Percentiles rank a stretch among this genome's conserved stretches.
phyloP scores from a whole-genome alignment of 2,113 vertebrate species.

The human (Homo sapiens) region DNA sequence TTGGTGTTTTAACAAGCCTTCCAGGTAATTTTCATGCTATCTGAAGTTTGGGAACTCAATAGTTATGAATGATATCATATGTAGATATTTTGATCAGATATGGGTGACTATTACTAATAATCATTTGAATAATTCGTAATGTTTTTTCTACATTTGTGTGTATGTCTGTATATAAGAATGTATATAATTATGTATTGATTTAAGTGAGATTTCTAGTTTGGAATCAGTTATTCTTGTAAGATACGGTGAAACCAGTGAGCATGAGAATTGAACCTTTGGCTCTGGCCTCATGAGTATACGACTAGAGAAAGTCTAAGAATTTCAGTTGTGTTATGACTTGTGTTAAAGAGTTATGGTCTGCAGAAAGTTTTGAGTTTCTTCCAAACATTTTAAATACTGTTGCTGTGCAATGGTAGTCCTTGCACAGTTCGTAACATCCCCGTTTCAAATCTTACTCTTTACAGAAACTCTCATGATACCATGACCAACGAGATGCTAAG shows the following conservation, averaged over 20 bases:
- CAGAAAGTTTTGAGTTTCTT: not conserved
- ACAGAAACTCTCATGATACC: not conserved
- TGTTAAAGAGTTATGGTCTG: not conserved
- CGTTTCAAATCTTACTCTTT: not conserved
- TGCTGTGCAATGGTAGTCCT: not conserved
- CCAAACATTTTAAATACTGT: not conserved
- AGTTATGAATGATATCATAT: too few relatives aligned
- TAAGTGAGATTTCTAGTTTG: not conserved
- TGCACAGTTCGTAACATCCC: not conserved
- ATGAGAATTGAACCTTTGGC: not conserved
- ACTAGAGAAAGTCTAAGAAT: not conserved
- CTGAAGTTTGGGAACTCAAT: not conserved
- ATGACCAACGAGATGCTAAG: not conserved
- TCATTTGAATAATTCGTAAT: not conserved
- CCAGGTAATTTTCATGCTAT: not conserved
- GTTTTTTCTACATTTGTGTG: not conserved
- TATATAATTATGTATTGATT: not conserved
- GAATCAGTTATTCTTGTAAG: not conserved
- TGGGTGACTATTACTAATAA: not conserved
- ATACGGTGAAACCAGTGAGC: not conserved
- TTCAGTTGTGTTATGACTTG: not conserved
- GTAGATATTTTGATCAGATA: not conserved
- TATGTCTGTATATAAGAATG: not conserved
- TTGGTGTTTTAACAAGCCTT: not conserved
- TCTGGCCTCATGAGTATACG: not conserved